Conservation (phyloP, 1,140 invertebrate species). For the Drosophila ogumai region DNA sequence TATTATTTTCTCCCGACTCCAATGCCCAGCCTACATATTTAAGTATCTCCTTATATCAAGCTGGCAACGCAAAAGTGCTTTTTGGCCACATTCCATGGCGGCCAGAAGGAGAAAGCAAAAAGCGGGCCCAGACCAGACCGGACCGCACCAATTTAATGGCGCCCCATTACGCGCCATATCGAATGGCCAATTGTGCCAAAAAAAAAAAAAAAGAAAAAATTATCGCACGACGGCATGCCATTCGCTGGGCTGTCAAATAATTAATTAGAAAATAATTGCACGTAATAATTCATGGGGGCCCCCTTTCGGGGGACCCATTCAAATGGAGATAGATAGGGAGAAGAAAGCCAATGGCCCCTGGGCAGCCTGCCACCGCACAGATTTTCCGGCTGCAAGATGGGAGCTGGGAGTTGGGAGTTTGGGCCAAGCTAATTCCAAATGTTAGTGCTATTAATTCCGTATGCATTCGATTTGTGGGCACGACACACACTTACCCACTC, state of each 20-base stretch:
- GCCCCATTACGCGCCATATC: slow-evolving; percentile 62
- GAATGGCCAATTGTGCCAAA: slow-evolving; percentile 58
- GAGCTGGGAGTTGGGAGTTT: not conserved
- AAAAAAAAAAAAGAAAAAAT: slow-evolving; percentile 44
- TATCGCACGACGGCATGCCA: slow-evolving; percentile 60
- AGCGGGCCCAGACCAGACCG: not conserved
- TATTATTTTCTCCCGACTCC: slow-evolving; percentile 19
- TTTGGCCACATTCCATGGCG: slow-evolving; percentile 43
- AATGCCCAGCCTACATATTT: slow-evolving; percentile 45
- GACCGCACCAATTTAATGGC: slow-evolving; percentile 63
- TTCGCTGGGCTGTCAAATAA: slow-evolving; percentile 76
- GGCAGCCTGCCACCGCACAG: slow-evolving; percentile 48
- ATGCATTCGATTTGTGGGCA: slow-evolving; percentile 74
- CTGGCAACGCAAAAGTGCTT: slow-evolving; percentile 41
- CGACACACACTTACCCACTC: not conserved
- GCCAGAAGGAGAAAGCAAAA: slow-evolving; percentile 25
- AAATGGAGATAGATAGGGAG: slow-evolving; percentile 53
- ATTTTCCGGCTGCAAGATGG: slow-evolving; percentile 48
- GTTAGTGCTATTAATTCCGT: slow-evolving; percentile 57
- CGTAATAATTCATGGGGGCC: slow-evolving; percentile 74
- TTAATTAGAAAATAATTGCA: slow-evolving; percentile 84
- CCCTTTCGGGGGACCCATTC: slow-evolving; percentile 36
- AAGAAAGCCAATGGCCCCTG: slow-evolving; percentile 51
- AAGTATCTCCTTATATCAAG: slow-evolving; percentile 63
- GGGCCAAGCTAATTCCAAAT: slow-evolving; percentile 41